Conservation (phyloP, 53 echinoderm and acorn worm genomes). For the Patiria pectinifera region DNA sequence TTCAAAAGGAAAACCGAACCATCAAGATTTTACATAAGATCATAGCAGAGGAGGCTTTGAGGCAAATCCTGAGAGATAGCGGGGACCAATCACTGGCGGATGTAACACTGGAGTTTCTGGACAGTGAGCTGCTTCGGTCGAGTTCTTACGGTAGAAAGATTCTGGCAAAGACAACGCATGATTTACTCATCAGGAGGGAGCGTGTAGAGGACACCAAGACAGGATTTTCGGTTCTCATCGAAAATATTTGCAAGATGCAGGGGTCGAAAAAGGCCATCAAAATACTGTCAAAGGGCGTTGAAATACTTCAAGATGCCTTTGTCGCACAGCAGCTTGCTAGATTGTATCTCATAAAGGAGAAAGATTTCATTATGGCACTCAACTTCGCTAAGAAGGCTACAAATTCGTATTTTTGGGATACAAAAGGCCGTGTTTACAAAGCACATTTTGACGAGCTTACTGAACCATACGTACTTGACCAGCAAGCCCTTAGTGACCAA, state of each 20-base stretch:
- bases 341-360: slow-evolving; percentile 21
- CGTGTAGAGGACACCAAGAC: too few relatives aligned
- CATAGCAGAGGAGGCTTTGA: slow-evolving; percentile 66
- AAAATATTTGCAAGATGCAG: slow-evolving; percentile 21
- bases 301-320: slow-evolving; percentile 49
- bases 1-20: slow-evolving; percentile 3
- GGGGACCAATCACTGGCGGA: slow-evolving; percentile 44
- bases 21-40: slow-evolving; percentile 70
- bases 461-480: slow-evolving; percentile 21
- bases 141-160: slow-evolving; percentile 28
- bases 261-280: slow-evolving; percentile 9
- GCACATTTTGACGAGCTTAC: too few relatives aligned
- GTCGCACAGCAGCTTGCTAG: slow-evolving; percentile 13
- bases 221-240: not conserved
- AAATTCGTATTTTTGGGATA: slow-evolving; percentile 78
- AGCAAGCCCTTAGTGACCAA: not conserved
- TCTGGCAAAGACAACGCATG: slow-evolving; percentile 31
- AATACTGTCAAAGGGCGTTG: slow-evolving; percentile 46
- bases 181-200: slow-evolving; percentile 59
- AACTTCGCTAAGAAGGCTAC: too few relatives aligned
- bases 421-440: slow-evolving; percentile 49
- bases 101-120: slow-evolving; percentile 60
- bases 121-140: slow-evolving; percentile 55
- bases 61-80: slow-evolving; percentile 23
- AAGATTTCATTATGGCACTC: slow-evolving; percentile 47